Evolutionary conservation across 2,888 invertebrate species (phyloP).

Genomic region (Pherbina coryleti): DNA sequence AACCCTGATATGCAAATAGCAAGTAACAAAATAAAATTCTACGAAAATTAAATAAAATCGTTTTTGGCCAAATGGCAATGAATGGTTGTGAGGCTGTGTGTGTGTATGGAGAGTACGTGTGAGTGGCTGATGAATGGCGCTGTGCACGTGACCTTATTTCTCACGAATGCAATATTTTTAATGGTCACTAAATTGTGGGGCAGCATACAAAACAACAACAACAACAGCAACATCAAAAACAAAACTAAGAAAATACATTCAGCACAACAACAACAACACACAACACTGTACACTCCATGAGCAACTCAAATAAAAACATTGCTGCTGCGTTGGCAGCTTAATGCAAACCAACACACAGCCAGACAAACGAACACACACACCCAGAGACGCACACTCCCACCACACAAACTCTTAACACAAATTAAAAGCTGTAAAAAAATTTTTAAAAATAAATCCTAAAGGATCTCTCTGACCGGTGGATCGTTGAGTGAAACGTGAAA

Average conservation of each 20-base stretch:
- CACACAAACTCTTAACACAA: conserved; percentile 4
- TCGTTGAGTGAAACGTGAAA: neutral
- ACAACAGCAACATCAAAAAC: conserved; percentile 3
- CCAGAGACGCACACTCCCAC: neutral
- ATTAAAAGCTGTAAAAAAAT: neutral
- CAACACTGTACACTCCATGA: neutral
- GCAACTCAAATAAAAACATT: conserved; percentile 3
- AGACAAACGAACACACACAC: neutral
- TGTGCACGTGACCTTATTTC: conserved; percentile 33
- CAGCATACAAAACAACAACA: conserved; percentile 3
- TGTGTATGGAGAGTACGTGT: neutral
- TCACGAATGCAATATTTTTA: conserved; percentile 29
- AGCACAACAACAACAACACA: neutral
- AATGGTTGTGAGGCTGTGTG: neutral
- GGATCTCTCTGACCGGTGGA: neutral
- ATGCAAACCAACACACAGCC: conserved; percentile 10
- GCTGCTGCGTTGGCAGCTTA: neutral
- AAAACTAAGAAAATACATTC: neutral
- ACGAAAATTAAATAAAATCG: conserved; percentile 7
- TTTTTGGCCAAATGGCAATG: neutral
- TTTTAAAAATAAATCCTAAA: conserved; percentile 11
- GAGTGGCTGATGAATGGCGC: conserved; percentile 22
- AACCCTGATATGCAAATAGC: neutral
- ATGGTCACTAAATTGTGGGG: conserved; percentile 38
- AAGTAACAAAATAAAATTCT: conserved; percentile 2